Evolutionary conservation across 2,797 vertebrate species (phyloP).

Genomic region (Cottoperca gobio): DNA sequence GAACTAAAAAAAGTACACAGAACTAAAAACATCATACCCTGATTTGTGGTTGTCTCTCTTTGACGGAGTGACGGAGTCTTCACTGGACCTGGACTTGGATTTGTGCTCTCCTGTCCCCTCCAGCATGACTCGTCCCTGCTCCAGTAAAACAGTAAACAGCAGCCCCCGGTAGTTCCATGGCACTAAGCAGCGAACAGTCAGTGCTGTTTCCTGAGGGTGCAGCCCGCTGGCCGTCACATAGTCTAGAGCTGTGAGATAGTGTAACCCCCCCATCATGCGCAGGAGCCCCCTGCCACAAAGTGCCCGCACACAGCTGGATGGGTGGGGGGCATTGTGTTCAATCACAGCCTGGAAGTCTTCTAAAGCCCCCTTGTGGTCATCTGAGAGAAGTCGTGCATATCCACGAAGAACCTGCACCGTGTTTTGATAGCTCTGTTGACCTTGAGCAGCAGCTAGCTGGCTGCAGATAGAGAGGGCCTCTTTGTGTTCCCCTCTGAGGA

Average conservation of each 20-base stretch:
- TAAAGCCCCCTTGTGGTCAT: conserved; percentile 84
- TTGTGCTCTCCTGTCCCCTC: conserved; percentile 69
- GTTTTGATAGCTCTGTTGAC: conserved; percentile 86
- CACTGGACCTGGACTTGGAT: conserved; percentile 27
- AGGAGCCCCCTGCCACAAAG: conserved; percentile 94
- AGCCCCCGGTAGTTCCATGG: conserved; percentile 95
- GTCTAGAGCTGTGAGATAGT: conserved; percentile 91
- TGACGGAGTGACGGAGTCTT: conserved; percentile 52
- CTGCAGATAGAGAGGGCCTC: conserved; percentile 88
- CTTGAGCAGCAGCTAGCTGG: conserved; percentile 83
- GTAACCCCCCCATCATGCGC: conserved; percentile 85
- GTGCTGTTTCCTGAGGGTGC: conserved; percentile 87
- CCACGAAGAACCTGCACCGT: conserved; percentile 91
- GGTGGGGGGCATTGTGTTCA: conserved; percentile 88
- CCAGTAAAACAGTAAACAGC: conserved; percentile 90
- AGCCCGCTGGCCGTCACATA: conserved; percentile 93
- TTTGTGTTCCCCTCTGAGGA: conserved; percentile 86
- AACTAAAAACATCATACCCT: conserved; percentile 75
- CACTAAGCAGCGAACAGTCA: conserved; percentile 91
- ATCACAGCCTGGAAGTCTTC: conserved; percentile 94
- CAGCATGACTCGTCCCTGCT: conserved; percentile 91
- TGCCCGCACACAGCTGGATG: conserved; percentile 91
- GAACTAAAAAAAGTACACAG: conserved; percentile 7
- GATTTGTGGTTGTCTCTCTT: conserved; percentile 74
- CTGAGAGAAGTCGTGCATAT: conserved; percentile 88